A percentile compares a stretch with the other conserved stretches of the same genome.
Evolutionary conservation across 2,888 invertebrate genomes (phyloP).

Genomic region (Onthophagus sagittarius): DNA sequence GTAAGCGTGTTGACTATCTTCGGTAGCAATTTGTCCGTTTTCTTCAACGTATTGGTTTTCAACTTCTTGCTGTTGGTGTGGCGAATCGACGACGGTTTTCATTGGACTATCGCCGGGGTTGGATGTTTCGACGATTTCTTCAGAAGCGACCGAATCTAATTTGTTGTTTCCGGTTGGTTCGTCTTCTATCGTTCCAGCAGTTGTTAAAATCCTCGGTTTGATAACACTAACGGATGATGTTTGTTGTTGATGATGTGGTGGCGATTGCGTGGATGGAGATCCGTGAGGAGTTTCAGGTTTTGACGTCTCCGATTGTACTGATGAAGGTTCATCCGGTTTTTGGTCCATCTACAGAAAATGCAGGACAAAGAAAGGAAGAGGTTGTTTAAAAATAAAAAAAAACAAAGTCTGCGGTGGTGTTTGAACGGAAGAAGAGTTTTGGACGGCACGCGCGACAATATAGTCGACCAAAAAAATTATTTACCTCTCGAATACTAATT

Average conservation of each 20-base stretch:
- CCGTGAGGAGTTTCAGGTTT: slow-evolving; percentile 12
- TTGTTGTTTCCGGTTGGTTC: slow-evolving; percentile 21
- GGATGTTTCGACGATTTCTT: slow-evolving; percentile 42
- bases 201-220: slow-evolving; percentile 37
- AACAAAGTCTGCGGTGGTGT: neutral
- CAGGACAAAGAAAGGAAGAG: neutral
- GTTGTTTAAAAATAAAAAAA: neutral
- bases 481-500: neutral
- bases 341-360: slow-evolving; percentile 21
- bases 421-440: slow-evolving; percentile 6
- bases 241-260: neutral
- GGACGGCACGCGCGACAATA: slow-evolving; percentile 1
- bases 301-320: slow-evolving; percentile 13
- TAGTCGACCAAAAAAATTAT: neutral
- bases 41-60: slow-evolving; percentile 24
- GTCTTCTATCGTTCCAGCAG: slow-evolving; percentile 44
- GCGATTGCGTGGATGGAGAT: neutral
- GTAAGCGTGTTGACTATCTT: slow-evolving; percentile 20
- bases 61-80: slow-evolving; percentile 14
- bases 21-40: neutral
- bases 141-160: slow-evolving; percentile 31
- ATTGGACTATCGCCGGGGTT: slow-evolving; percentile 25
- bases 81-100: slow-evolving; percentile 8
- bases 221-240: slow-evolving; percentile 19
- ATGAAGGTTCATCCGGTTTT: slow-evolving; percentile 15